Base-by-base conservation (phyloP, 2,888 invertebrate species). In the Molorchus minor region DNA sequence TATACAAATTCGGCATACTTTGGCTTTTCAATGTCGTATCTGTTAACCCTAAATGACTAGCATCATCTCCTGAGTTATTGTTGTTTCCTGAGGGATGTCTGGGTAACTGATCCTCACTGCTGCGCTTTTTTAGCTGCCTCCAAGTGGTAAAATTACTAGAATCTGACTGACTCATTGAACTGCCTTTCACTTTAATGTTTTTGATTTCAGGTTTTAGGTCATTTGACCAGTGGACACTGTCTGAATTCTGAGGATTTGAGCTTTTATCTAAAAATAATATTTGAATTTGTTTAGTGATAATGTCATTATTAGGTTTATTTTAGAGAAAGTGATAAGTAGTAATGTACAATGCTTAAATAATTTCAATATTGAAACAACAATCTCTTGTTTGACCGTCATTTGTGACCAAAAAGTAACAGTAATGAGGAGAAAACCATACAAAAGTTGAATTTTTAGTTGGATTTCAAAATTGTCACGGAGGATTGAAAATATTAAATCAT, bases 131-230 rank as follows among this genome's bases (percentile, higher is more conserved):
- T 75, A 93, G 83, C 79, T 93, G 93, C 81, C 93, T 92, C 91
- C 93, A 93, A 40, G 94, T 93, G 68, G 93, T 94, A 81, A 92
- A 90, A 58, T 77, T 78, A 70, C 91, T 91, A 74, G 92, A 91
- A 80, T 94, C 94, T 59, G 94, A 94, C 78, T 90, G 90, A 62
- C 91, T 91, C 93, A 94, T 93, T 70, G 92, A 91, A 65, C 87
- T 85, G 73, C 91, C 89, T 79, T 74, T 54, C 5, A 67, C 41
- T 60, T 72, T 73, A 1, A 64, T 47, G 43, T 65, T 67, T 58
- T 76, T 78, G 58, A 71, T 61, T 45, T 71, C 73, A 10, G 55
- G 40, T 38, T 76, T 77, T 16, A 65, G 8, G 10, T 62, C 57
- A 13, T 41, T 46, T 36, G 73, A 59, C 77, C 78, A 80, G 55